Evolutionary conservation across 2,888 invertebrate genomes (phyloP).

Genomic region (Lithophane socia): DNA sequence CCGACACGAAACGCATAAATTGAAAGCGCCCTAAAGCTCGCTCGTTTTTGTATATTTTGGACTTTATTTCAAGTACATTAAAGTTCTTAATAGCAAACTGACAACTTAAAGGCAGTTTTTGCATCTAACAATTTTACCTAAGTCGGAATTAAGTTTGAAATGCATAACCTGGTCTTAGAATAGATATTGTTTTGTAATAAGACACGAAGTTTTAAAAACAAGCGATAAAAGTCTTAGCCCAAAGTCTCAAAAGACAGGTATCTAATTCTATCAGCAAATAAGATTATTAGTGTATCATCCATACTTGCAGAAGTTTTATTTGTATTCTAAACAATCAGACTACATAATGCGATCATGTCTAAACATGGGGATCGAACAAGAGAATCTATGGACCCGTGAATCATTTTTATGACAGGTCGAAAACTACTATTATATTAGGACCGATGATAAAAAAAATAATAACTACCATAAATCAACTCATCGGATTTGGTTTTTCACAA

Average conservation of each 20-base stretch:
- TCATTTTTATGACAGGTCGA: conserved; percentile 29
- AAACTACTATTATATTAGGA: conserved; percentile 33
- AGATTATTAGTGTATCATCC: conserved; percentile 15
- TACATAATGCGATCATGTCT: conserved; percentile 14
- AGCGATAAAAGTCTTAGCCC: not conserved
- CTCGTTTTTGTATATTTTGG: too few relatives aligned
- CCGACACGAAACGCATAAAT: too few relatives aligned
- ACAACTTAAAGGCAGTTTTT: too few relatives aligned
- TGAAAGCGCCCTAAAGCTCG: too few relatives aligned
- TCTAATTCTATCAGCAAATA: conserved; percentile 17
- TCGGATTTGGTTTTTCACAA: conserved; percentile 27
- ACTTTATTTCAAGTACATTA: too few relatives aligned
- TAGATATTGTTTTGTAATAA: too few relatives aligned
- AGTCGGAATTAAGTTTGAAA: too few relatives aligned
- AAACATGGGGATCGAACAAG: conserved; percentile 25
- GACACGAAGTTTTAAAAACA: too few relatives aligned
- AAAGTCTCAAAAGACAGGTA: not conserved
- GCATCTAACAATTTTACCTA: too few relatives aligned
- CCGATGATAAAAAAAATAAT: conserved; percentile 24
- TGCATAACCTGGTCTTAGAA: too few relatives aligned
- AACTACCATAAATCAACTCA: conserved; percentile 43
- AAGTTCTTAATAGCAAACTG: too few relatives aligned
- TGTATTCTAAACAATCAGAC: conserved; percentile 7
- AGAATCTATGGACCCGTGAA: conserved; percentile 39
- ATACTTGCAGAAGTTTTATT: conserved; percentile 20